Evolutionary conservation across 2,797 vertebrate species (phyloP), one percentile per base, ranked within the genome.

Genomic region (Cirrhinus molitorella): DNA sequence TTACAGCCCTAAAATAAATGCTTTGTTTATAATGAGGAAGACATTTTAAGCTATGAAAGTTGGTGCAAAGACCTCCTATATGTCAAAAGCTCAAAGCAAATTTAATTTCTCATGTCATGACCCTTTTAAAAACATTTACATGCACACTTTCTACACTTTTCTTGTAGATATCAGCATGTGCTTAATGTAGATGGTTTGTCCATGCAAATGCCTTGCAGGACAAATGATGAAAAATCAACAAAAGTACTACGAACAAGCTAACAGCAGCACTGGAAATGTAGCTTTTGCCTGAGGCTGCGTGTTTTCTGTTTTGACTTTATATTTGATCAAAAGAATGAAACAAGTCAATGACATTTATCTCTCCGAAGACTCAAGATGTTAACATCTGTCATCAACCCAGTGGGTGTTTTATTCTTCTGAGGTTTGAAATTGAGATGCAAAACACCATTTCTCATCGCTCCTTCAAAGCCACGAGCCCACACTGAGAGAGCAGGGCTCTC

Each of bases 351-450:
- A 40, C 59, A 76, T 75, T 66, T 83, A 31, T 83, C 81, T 76
- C 81, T 55, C n/a, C 37, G 2, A 61, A 70, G 66, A 73, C 70
- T 53, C 19, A 5, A 65, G 55, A 79, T 65, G 77, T 51, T 79
- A 79, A 53, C 59, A 73, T 79, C 77, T 84, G 70, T 81, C 85
- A 67, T 79, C 40, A 34, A 72, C 80, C 12, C 80, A 85, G 80
- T 55, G 40, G 74, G 80, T 47, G 75, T 37, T 79, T 78, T 82
- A 61, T 82, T 28, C 80, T 66, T 82, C 66, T 66, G 55, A 82
- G 66, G 57, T 49, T 57, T 77, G 73, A 63, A 71, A 85, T 55
- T 55, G 17, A 66, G 74, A 65, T 63, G 31, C 79, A 77, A 59
- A 78, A 21, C 65, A 72, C 17, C 55, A 51, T 28, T 61, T 31